Base-by-base conservation (phyloP, 2,888 invertebrate genomes). In the Eupeodes latifasciatus region DNA sequence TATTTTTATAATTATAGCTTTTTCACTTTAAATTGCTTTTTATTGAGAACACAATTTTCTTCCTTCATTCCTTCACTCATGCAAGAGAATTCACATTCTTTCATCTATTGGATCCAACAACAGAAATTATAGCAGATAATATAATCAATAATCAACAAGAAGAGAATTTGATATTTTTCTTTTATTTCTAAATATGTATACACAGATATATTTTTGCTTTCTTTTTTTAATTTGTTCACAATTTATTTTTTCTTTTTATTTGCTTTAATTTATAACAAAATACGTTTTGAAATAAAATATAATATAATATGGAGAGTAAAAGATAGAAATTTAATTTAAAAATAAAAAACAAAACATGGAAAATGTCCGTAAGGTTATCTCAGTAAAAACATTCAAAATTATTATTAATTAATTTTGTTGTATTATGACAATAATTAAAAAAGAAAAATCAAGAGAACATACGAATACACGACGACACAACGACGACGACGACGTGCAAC, bases 71-170 rank as follows among this genome's bases (percentile, higher is more conserved):
- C 61, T 82, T 86, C 78, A 79, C 79, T 40, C 40, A 75, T 79
- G 59, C 51, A 78, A 71, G 78, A 80, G 76, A 69, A 79, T 55
- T 53, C 57, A 53, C 53, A 44, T 72, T 47, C 14, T 72, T 72
- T 57, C 72, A 72, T 71, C 55, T 77, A 80, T 72, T 82, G 80
- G 76, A 87, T 80, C 80, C 79, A 71, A 82, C 59, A 86, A 82
- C 74, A 78, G 69, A 74, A 81, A 77, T 47, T 36, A 59, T 78
- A 69, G 74, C 85, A 82, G 85, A 86, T 81, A 85, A 81, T 86
- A 79, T 82, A 82, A 87, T 83, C 83, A 83, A 79, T 83, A 83
- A 83, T 82, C 86, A 86, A 79, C 82, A 81, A 72, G 74, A 79
- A 27, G 81, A 78, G 72, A 53, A 81, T 76, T 71, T 71, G 71